Percentiles rank a stretch among this genome's conserved stretches.
phyloP scores from a whole-genome alignment of 2,797 vertebrate species.

The Leuciscus waleckii region DNA sequence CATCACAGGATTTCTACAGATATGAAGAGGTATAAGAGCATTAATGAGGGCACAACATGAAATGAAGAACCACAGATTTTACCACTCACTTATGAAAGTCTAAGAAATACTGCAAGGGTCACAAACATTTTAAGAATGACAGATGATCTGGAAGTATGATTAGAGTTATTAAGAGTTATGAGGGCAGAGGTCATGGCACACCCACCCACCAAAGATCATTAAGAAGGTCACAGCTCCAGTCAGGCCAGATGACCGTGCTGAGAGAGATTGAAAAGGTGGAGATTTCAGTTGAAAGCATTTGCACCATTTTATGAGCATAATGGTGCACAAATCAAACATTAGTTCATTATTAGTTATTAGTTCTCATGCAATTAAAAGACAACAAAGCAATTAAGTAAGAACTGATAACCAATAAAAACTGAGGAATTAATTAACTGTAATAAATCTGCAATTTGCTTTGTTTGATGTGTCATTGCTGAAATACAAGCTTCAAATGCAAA shows the following conservation, averaged over 20 bases:
- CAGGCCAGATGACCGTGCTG: background rate
- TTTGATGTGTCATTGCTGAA: background rate
- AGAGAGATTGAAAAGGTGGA: background rate
- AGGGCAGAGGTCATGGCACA: constrained; percentile 8
- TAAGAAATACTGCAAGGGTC: background rate
- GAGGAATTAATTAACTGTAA: background rate
- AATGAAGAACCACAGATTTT: constrained; percentile 10
- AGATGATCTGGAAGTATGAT: background rate
- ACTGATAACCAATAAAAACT: background rate
- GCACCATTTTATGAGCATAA: background rate
- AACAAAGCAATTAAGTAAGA: constrained; percentile 1
- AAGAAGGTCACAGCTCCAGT: background rate
- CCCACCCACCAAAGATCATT: background rate
- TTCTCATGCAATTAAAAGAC: background rate
- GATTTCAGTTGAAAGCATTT: background rate
- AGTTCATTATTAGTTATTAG: constrained; percentile 1
- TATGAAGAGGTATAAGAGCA: constrained; percentile 29
- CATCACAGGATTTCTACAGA: constrained; percentile 27
- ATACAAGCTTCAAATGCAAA: background rate
- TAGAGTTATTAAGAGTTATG: constrained; percentile 21
- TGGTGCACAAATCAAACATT: background rate
- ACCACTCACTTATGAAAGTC: background rate
- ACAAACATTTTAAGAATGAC: background rate
- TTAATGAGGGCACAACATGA: constrained; percentile 28
- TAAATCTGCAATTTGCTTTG: background rate